phyloP scores from a whole-genome alignment of 2,888 invertebrate genomes.

The Keiferia lycopersicella region DNA sequence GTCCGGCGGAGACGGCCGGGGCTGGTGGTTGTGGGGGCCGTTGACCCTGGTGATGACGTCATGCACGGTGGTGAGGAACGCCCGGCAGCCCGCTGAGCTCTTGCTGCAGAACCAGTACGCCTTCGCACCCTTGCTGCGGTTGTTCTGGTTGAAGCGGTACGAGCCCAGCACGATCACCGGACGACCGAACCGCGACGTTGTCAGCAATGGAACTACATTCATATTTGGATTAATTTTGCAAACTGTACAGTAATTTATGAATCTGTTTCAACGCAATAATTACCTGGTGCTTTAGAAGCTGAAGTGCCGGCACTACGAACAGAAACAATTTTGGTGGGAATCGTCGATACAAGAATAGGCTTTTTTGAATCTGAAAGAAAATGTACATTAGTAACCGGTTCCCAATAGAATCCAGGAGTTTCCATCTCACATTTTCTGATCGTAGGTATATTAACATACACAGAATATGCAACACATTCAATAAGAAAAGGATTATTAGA shows the following conservation, averaged over 20 bases:
- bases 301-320: background rate
- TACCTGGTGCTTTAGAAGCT: slow-evolving; percentile 1
- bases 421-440: background rate
- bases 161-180: slow-evolving; percentile 33
- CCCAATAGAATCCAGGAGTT: background rate
- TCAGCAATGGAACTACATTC: slow-evolving; percentile 6
- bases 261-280: background rate
- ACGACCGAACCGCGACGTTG: slow-evolving; percentile 32
- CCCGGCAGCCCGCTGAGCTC: slow-evolving; percentile 15
- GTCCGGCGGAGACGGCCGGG: slow-evolving; percentile 34
- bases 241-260: background rate
- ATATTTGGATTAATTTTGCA: too few relatives aligned
- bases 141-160: slow-evolving; percentile 25
- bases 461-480: too few relatives aligned
- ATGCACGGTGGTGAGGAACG: slow-evolving; percentile 41
- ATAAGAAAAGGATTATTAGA: too few relatives aligned
- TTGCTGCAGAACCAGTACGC: slow-evolving; percentile 24
- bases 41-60: slow-evolving; percentile 41
- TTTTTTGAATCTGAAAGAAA: background rate
- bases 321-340: background rate
- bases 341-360: slow-evolving; percentile 1
- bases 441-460: too few relatives aligned
- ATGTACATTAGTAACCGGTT: background rate
- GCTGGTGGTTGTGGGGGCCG: slow-evolving; percentile 36
- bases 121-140: slow-evolving; percentile 5